Evolutionary conservation across 1,140 invertebrate genomes (phyloP).

Genomic region (Aphelinus atriplicis): DNA sequence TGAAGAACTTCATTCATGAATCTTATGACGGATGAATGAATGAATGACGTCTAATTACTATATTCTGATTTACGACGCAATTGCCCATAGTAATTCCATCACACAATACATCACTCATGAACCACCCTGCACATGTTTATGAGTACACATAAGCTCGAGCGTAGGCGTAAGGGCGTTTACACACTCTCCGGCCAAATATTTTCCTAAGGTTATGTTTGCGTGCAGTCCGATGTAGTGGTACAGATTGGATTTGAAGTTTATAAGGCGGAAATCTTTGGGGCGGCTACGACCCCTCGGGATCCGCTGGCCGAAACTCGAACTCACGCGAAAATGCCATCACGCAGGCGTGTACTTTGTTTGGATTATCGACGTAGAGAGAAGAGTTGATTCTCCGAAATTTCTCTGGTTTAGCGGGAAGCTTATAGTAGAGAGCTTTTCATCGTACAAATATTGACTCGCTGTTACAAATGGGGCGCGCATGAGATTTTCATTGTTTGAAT

Average conservation of each 20-base stretch:
- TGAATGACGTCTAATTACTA: no score
- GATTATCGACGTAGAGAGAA: neutral
- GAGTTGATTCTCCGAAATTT: neutral
- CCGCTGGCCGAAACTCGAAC: conserved; percentile 3
- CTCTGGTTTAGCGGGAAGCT: neutral
- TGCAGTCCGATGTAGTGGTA: conserved; percentile 57
- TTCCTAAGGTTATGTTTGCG: conserved; percentile 59
- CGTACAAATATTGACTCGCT: no score
- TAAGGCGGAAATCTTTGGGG: conserved; percentile 62
- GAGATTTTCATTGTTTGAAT: no score
- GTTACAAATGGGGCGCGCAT: no score
- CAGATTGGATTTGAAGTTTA: conserved; percentile 66
- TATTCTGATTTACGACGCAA: no score
- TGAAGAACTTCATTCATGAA: no score
- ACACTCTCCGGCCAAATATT: conserved; percentile 54
- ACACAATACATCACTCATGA: conserved; percentile 18
- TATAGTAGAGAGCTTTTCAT: neutral
- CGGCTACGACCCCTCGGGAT: conserved; percentile 30
- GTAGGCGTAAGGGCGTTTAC: neutral
- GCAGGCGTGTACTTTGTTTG: conserved; percentile 10
- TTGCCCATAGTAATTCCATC: no score
- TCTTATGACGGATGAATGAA: no score
- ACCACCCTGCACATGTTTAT: conserved; percentile 4
- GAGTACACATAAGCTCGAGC: conserved; percentile 1
- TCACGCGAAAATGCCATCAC: conserved; percentile 19